Conservation (phyloP, 2,797 vertebrate genomes). For the Amblyraja radiata region DNA sequence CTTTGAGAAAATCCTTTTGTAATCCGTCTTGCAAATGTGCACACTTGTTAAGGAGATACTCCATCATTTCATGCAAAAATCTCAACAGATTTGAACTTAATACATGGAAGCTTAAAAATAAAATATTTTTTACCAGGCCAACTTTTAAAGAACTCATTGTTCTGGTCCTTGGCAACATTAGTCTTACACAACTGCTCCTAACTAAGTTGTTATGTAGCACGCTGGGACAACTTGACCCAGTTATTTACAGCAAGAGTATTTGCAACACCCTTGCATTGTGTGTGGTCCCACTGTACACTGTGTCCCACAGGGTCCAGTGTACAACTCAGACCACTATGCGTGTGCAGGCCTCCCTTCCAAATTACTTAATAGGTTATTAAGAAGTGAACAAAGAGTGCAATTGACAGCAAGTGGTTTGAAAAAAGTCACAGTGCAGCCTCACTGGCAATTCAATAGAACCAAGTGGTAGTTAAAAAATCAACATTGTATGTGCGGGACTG, state of each 20-base stretch:
- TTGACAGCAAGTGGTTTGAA: background rate
- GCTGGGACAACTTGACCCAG: background rate
- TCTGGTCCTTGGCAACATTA: background rate
- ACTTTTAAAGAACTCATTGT: background rate
- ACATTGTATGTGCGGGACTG: background rate
- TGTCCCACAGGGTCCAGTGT: too few relatives aligned
- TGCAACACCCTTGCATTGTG: background rate
- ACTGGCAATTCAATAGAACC: background rate
- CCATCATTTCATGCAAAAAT: background rate
- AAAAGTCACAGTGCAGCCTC: background rate
- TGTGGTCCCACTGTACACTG: background rate
- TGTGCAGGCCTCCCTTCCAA: background rate
- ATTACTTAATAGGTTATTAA: background rate
- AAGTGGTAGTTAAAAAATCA: background rate
- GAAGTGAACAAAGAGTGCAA: background rate
- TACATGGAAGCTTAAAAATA: background rate
- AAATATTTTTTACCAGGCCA: background rate
- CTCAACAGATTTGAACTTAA: background rate
- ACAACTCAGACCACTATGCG: background rate
- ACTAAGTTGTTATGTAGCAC: background rate
- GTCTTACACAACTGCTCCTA: too few relatives aligned
- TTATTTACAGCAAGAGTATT: background rate
- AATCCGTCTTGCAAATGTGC: conserved; percentile 52
- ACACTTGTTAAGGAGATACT: conserved; percentile 48
- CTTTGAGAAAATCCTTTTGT: conserved; percentile 48